Percentiles rank a stretch among this genome's conserved stretches.
Conservation (phyloP, 2,797 vertebrate species). For the Carduelis carduelis region DNA sequence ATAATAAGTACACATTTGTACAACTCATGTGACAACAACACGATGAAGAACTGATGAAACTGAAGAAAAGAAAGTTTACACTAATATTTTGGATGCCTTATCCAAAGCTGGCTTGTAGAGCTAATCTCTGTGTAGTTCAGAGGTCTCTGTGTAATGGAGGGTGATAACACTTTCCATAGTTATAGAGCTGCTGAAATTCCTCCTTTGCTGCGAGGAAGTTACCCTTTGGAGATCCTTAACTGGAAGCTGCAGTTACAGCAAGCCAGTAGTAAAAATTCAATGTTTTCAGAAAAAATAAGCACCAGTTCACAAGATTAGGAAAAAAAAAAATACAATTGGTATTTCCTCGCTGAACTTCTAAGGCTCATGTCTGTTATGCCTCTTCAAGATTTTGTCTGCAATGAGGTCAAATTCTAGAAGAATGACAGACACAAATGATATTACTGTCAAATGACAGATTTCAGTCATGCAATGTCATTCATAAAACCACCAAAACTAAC, state of each 20-base stretch:
- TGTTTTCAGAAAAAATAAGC: neutral
- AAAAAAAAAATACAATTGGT: neutral
- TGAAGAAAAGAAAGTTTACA: neutral
- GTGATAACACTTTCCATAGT: neutral
- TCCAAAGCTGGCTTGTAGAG: neutral
- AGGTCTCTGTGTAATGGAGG: neutral
- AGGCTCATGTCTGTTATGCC: fast-evolving
- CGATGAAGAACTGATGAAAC: neutral
- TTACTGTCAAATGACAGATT: neutral
- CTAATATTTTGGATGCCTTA: neutral
- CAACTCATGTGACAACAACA: neutral
- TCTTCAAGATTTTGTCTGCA: neutral
- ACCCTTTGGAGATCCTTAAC: neutral
- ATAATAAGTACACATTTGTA: neutral
- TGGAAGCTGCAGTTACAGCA: neutral
- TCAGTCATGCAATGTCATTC: neutral
- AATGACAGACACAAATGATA: neutral
- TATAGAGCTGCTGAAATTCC: neutral
- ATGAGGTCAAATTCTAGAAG: neutral
- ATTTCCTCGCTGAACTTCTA: neutral
- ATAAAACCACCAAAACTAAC: neutral
- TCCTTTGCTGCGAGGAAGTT: neutral
- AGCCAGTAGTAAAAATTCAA: neutral
- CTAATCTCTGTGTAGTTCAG: neutral
- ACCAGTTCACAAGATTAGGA: neutral